phyloP scores from a whole-genome alignment of 2,797 vertebrate genomes.

The Agapornis canus region DNA sequence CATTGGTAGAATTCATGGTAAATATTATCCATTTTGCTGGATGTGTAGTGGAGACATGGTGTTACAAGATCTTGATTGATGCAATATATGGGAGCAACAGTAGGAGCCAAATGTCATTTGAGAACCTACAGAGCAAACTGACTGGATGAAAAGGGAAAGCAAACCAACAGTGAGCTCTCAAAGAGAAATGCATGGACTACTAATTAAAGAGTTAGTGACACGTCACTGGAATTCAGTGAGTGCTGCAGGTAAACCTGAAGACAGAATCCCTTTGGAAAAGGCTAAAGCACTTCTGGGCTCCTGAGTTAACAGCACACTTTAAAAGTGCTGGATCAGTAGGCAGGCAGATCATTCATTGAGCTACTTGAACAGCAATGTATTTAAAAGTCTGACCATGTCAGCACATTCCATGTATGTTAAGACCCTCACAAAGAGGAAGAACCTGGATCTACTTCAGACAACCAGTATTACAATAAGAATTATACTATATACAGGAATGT shows the following conservation, averaged over 20 bases:
- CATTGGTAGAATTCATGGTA: not conserved
- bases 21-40: not conserved
- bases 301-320: not conserved
- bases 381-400: not conserved
- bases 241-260: not conserved
- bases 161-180: not conserved
- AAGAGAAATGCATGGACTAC: not conserved
- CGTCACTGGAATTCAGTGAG: not conserved
- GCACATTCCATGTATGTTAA: not conserved
- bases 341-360: not conserved
- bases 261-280: not conserved
- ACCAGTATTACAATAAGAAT: not conserved
- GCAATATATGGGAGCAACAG: not conserved
- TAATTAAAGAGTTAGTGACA: not conserved
- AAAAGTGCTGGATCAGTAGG: not conserved
- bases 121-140: not conserved
- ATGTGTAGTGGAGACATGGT: not conserved
- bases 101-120: not conserved
- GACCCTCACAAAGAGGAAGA: not conserved
- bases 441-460: not conserved
- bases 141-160: not conserved
- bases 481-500: not conserved
- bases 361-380: not conserved
- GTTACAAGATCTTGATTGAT: not conserved
- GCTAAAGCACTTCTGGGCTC: not conserved